Conservation (phyloP, 2,888 invertebrate genomes). For the Drosophila picticornis region DNA sequence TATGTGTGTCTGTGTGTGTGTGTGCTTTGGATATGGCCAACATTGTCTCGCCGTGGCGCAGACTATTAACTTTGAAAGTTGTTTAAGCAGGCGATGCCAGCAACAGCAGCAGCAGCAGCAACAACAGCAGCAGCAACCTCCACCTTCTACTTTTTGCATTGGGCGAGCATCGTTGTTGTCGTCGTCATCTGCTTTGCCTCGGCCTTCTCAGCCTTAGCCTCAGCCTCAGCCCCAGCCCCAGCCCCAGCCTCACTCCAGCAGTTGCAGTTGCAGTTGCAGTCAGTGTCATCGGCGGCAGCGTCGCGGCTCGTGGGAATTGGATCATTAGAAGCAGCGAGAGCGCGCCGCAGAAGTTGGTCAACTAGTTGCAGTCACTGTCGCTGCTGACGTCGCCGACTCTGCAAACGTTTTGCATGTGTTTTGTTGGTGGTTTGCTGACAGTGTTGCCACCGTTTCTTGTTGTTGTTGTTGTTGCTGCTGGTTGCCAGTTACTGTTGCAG, state of each 20-base stretch:
- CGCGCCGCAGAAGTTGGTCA: slow-evolving; percentile 75
- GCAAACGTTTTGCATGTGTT: slow-evolving; percentile 77
- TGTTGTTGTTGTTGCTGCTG: slow-evolving; percentile 43
- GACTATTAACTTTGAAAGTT: slow-evolving; percentile 83
- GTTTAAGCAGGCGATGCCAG: slow-evolving; percentile 80
- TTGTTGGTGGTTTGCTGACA: slow-evolving; percentile 56
- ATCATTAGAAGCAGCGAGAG: slow-evolving; percentile 83
- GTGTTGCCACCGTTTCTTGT: slow-evolving; percentile 77
- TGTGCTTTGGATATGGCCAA: slow-evolving; percentile 48
- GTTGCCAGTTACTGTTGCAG: slow-evolving; percentile 42
- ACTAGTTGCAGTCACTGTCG: slow-evolving; percentile 50
- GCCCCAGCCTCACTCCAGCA: slow-evolving; percentile 16
- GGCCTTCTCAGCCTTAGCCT: slow-evolving; percentile 15
- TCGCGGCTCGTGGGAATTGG: slow-evolving; percentile 84
- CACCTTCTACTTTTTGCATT: slow-evolving; percentile 80
- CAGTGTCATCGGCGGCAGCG: slow-evolving; percentile 69
- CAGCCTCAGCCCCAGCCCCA: slow-evolving; percentile 3
- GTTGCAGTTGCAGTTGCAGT: slow-evolving; percentile 46
- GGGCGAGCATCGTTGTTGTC: slow-evolving; percentile 70
- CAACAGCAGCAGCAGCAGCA: slow-evolving; percentile 40
- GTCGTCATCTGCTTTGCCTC: slow-evolving; percentile 52
- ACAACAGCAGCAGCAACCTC: slow-evolving; percentile 60
- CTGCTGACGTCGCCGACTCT: slow-evolving; percentile 41
- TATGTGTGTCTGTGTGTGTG: slow-evolving; percentile 9
- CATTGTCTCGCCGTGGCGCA: slow-evolving; percentile 80